Conservation (phyloP, 2,888 invertebrate species). For the Schizaphis graminum region DNA sequence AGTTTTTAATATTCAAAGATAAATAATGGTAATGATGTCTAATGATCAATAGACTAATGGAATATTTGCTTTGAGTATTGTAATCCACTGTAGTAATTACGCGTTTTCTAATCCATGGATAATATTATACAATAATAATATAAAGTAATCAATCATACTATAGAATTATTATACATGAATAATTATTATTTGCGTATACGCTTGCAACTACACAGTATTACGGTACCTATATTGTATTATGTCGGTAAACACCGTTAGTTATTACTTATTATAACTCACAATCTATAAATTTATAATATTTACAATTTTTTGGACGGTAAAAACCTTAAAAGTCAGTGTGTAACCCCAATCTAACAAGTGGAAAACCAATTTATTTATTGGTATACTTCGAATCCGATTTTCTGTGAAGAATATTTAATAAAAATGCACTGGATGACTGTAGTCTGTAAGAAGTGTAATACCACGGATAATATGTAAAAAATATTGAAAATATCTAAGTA, state of each 20-base stretch:
- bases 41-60: background rate
- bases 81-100: background rate
- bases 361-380: background rate
- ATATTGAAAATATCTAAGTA: background rate
- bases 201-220: no score
- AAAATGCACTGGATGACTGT: background rate
- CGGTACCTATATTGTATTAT: no score
- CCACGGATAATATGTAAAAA: background rate
- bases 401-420: background rate
- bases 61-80: background rate
- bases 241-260: background rate
- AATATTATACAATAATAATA: background rate
- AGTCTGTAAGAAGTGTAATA: background rate
- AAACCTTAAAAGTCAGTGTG: background rate
- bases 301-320: background rate
- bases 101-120: background rate
- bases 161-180: background rate
- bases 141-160: background rate
- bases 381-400: background rate
- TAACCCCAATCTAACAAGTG: background rate
- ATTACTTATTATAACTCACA: background rate
- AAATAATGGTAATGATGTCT: slow-evolving; percentile 1
- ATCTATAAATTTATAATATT: background rate
- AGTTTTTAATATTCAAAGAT: background rate
- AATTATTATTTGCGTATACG: background rate